Base-by-base conservation (phyloP, 2,797 vertebrate genomes). In the Clarias platycephalus region DNA sequence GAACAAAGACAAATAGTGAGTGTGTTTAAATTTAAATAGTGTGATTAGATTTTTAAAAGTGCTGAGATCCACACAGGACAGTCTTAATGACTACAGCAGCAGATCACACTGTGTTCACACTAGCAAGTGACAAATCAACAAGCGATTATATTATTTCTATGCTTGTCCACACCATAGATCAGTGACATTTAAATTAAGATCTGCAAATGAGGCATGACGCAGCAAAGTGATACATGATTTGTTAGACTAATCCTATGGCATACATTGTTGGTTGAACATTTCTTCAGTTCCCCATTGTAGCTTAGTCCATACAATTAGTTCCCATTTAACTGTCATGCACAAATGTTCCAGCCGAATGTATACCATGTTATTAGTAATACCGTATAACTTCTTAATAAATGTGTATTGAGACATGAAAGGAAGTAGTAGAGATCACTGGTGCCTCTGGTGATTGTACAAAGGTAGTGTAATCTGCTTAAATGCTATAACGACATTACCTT, bases 401-500 rank as follows among this genome's bases (percentile, higher is more conserved):
- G 62, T 64, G n/a, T 64, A 28, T 28, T 67, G 1, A 67, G 64
- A 67, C 16, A 0, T 8, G 28, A 12, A 67, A 31, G 2, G 5
- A 67, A 34, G 15, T 67, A 34, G 64, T 2, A 34, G 5, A 67
- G 64, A 8, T 20, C 15, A 2, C 7, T 34, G 28, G 16, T 34
- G 16, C 16, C 5, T 67, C 64, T 67, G 64, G 64, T 67, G 28
- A 31, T 15, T 66, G 13, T 67, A 67, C 16, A 18, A 34, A 18
- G 64, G 15, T 34, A 67, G 20, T 22, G 16, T 67, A 34, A 67
- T 67, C 64, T 67, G 6, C 28, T 67, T 31, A 64, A 28, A 15
- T 28, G 26, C 26, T 53, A 53, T 53, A 53, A 53, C 49, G 44
- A 83, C 81, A 81, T 62, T 84, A 53, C 75, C 79, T 77, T 81